These are phyloP conservation scores for Sthenelais limicola DNA, from an alignment of 2,888 invertebrate genomes.

Conservation along the genomic window DNA sequence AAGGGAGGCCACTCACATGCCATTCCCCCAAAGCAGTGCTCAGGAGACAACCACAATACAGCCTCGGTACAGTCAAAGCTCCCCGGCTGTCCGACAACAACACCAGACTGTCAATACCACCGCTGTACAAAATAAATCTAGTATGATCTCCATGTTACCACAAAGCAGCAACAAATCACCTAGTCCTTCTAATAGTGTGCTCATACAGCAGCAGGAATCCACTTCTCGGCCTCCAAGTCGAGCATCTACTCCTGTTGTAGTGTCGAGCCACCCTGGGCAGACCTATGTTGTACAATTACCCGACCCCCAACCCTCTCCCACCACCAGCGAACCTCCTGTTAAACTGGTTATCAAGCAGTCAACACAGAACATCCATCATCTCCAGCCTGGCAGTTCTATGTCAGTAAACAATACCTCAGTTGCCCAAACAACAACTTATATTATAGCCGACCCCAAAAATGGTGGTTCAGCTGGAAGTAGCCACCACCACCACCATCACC, in stretches of 20 bases:
- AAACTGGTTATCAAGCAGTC: constrained; percentile 18
- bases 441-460: constrained; percentile 44
- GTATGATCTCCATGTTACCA: constrained; percentile 15
- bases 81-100: neutral
- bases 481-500: constrained; percentile 34
- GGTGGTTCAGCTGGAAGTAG: constrained; percentile 42
- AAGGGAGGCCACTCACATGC: constrained; percentile 19
- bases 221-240: neutral
- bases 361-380: constrained; percentile 19
- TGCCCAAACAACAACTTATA: constrained; percentile 26
- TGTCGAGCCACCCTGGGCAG: neutral
- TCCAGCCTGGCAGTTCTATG: constrained; percentile 7
- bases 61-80: too few species aligned
- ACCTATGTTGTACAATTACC: neutral
- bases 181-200: constrained; percentile 21
- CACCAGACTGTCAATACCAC: neutral
- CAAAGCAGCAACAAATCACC: constrained; percentile 13
- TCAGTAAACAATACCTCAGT: constrained; percentile 39
- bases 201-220: neutral
- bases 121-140: constrained; percentile 1
- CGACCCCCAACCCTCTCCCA: constrained; percentile 5
- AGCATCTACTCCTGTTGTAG: neutral
- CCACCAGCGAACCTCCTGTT: constrained; percentile 15
- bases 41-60: neutral
- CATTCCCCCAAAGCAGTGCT: constrained; percentile 12